Evolutionary conservation across 2,113 vertebrate genomes (phyloP), one percentile per base, ranked within the genome.

Genomic region (Larimichthys polyactis): DNA sequence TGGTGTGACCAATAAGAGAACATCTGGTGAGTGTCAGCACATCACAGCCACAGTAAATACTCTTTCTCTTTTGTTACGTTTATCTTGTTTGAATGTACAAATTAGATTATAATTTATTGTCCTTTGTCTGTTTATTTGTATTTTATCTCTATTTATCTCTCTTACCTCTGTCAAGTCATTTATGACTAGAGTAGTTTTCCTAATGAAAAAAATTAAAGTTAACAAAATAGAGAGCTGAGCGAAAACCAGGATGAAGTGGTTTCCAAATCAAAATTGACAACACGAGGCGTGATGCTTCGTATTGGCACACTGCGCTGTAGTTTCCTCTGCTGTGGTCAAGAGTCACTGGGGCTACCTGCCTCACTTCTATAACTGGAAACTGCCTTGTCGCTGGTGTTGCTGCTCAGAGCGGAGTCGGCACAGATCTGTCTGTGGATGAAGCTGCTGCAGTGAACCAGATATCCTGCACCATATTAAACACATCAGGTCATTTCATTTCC

Each of bases 361-460:
- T 48, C 55, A 80, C 46, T 75, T 73, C 68, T 82, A 82, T 64
- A 67, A 79, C 59, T 82, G 72, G 72, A 86, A 84, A 80, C 70
- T 64, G 81, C 58, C 77, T 84, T 58, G 2, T 85, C 5, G 19
- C 54, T 48, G 65, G 27, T 52, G 69, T 54, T 57, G 62, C 40
- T 86, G 64, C 76, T 83, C 79, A 27, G 75, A 75, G 78, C 58
- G 27, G 59, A 72, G 46, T 15, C 70, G 29, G 71, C 52, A 64
- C 57, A 67, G 65, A 83, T 71, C 78, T 59, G 71, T 14, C 44
- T 14, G 12, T 14, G 14, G 44, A 88, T 11, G 52, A 70, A 78
- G 70, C 72, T 72, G 69, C 75, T 72, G 81, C 78, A 79, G 78
- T 76, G 54, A 87, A 83, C 75, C 63, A 71, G 44, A 63, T 82